Base-by-base conservation (phyloP, 2,888 invertebrate genomes). In the Brachyptera putata region DNA sequence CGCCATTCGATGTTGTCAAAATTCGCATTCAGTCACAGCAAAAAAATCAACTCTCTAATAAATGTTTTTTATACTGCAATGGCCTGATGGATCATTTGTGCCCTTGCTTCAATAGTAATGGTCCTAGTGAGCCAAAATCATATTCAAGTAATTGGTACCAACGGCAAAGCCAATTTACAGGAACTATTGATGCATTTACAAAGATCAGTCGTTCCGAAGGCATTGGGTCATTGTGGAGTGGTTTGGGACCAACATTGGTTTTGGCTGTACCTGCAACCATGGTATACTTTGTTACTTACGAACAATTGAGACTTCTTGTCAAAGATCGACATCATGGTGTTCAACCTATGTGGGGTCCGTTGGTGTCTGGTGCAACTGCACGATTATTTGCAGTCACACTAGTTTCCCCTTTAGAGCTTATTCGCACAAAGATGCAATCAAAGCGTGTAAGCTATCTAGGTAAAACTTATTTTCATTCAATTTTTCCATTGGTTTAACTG, bases 1-100 rank as follows among this genome's bases (percentile, higher is more conserved):
- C 99, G 0, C 99, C 99, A 0, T 77, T 99, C 67, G 99, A 99
- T 79, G 99, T 99, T n/a, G 91, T 99, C 1, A 99, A 99, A 80
- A 95, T 97, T 64, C 84, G 99, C 53, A 79, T 99, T 39, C 99
- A 99, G 78, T 87, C 93, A 1, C 98, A 99, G 74, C 90, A 92
- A 70, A 93, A 92, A 69, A 85, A 87, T 1, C 73, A 89, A 67
- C 76, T 86, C 3, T 86, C 87, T 7, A 89, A 91, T 67, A 90
- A 89, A 75, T 96, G 97, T 75, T 98, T 93, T 73, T 77, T 98
- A 5, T 98, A 95, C 75, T 95, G 95, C 73, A 99, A 99, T 80
- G 98, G 99, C 0, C 78, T 99, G 11, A 98, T 98, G 97, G 99
- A 99, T 75, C 97, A 98, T 73, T 76, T 97, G 36, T 98, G 97